These are phyloP conservation scores for Alligator sinensis DNA, from an alignment of 2,113 vertebrate species.

Conservation along the genomic window DNA sequence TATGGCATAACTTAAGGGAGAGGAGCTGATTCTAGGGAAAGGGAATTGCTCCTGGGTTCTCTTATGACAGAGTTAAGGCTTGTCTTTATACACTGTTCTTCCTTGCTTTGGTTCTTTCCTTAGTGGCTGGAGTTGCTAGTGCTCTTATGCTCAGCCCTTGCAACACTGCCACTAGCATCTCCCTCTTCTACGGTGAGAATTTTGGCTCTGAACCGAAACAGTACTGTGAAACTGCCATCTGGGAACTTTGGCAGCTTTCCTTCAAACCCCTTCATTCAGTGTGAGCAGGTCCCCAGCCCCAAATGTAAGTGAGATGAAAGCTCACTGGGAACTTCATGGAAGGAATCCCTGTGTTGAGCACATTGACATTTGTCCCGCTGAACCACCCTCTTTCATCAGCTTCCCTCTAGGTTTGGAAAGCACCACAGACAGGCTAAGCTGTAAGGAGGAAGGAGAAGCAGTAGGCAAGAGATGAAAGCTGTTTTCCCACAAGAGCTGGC, in stretches of 20 bases:
- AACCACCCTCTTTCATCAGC: not conserved
- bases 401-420: not conserved
- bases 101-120: not conserved
- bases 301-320: not conserved
- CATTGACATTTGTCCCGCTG: not conserved
- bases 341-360: not conserved
- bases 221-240: not conserved
- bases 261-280: not conserved
- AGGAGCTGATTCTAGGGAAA: not conserved
- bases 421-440: not conserved
- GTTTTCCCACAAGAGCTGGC: constrained; percentile 15
- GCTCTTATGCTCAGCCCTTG: not conserved
- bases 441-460: constrained; percentile 7
- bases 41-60: not conserved
- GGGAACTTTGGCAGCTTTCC: not conserved
- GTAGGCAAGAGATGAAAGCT: constrained; percentile 19
- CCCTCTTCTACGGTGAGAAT: not conserved
- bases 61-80: not conserved
- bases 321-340: fast-evolving
- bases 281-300: not conserved
- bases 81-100: not conserved
- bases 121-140: not conserved
- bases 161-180: not conserved
- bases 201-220: not conserved
- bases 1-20: not conserved